Evolutionary conservation across 2,888 invertebrate genomes (phyloP).

Genomic region (Sminthurides aquaticus): DNA sequence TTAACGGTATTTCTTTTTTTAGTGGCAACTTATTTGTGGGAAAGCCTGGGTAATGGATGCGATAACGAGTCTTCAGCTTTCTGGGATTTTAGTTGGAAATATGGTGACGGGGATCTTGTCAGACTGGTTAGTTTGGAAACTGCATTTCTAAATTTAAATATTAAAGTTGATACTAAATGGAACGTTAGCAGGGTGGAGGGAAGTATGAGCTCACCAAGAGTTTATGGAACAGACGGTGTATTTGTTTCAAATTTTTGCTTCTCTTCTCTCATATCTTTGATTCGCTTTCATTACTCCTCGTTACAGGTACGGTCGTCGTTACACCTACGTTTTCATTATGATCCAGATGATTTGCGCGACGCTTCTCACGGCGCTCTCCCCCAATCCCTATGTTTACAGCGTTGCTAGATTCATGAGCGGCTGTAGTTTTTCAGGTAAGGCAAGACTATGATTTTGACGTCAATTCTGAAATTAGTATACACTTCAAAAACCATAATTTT

Average conservation of each 20-base stretch:
- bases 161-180: too few species aligned
- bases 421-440: slow-evolving; percentile 18
- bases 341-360: slow-evolving; percentile 31
- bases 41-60: slow-evolving; percentile 35
- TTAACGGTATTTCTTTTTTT: too few species aligned
- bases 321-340: slow-evolving; percentile 30
- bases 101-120: slow-evolving; percentile 33
- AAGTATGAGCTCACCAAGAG: too few species aligned
- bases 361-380: slow-evolving; percentile 26
- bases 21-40: slow-evolving; percentile 39
- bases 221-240: too few species aligned
- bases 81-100: slow-evolving; percentile 40
- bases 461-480: too few species aligned
- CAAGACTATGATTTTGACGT: too few species aligned
- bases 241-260: too few species aligned
- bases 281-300: too few species aligned
- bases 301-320: slow-evolving; percentile 35
- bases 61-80: slow-evolving; percentile 36
- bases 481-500: too few species aligned
- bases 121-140: slow-evolving; percentile 36
- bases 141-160: too few species aligned
- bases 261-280: too few species aligned
- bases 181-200: too few species aligned
- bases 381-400: slow-evolving; percentile 32
- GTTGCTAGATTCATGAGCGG: slow-evolving; percentile 33